Evolutionary conservation across 2,797 vertebrate species (phyloP).

Genomic region (Balearica regulorum): DNA sequence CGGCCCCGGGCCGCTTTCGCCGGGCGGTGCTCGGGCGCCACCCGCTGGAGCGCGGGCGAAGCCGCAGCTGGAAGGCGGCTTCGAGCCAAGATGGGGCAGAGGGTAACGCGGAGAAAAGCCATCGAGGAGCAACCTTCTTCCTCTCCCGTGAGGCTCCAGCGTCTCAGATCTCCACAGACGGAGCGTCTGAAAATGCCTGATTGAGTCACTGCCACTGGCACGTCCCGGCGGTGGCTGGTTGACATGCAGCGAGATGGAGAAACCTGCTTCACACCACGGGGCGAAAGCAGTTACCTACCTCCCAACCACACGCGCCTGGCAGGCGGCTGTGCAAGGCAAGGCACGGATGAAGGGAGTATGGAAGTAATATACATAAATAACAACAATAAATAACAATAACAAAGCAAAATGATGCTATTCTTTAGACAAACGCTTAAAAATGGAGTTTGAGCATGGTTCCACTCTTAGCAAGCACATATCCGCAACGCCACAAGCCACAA

Average conservation of each 20-base stretch:
- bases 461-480: rapidly evolving
- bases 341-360: too few species aligned
- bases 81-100: rapidly evolving
- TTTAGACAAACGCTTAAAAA: neutral
- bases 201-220: neutral
- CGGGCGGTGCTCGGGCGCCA: neutral
- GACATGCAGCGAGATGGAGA: neutral
- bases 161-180: neutral
- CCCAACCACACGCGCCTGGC: rapidly evolving
- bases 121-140: neutral
- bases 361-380: neutral
- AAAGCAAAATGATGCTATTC: neutral
- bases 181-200: neutral
- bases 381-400: neutral
- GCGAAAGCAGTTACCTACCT: rapidly evolving
- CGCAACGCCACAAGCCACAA: rapidly evolving
- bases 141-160: too few species aligned
- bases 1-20: neutral
- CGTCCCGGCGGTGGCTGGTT: neutral
- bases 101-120: neutral
- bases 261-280: neutral
- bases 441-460: rapidly evolving
- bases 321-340: too few species aligned
- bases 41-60: neutral
- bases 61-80: neutral